Percentiles rank a stretch among this genome's conserved stretches.
Conservation (phyloP, 37 sponge, comb jelly and placozoan species). For the Geodia barretti region DNA sequence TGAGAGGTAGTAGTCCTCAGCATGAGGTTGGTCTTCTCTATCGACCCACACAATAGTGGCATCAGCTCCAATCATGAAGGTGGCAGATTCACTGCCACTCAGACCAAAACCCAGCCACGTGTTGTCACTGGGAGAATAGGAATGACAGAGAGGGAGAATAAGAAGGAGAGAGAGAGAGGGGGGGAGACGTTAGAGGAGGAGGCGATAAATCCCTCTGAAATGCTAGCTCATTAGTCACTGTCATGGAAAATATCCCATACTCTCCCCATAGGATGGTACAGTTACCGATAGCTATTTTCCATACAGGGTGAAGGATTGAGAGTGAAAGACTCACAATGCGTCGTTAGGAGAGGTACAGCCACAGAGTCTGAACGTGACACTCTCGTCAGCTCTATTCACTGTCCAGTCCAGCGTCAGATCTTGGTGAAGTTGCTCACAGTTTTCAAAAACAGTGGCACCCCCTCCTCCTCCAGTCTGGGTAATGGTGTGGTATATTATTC, state of each 20-base stretch:
- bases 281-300: too few species aligned
- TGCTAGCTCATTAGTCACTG: background rate
- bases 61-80: constrained; percentile 59
- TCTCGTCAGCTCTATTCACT: background rate
- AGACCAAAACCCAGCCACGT: constrained; percentile 75
- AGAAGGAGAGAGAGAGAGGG: background rate
- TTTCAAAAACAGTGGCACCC: constrained; percentile 2
- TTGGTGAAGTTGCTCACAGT: constrained; percentile 12
- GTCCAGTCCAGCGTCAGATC: constrained; percentile 15
- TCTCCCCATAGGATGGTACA: too few species aligned
- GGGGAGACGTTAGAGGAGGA: too few species aligned
- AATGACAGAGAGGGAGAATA: background rate
- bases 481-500: background rate
- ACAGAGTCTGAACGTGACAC: constrained; percentile 27
- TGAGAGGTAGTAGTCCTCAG: constrained; percentile 61
- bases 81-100: constrained; percentile 35
- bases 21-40: constrained; percentile 22
- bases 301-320: too few species aligned
- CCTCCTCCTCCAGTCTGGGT: background rate
- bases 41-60: constrained; percentile 54
- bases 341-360: constrained; percentile 32
- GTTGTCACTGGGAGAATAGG: constrained; percentile 5
- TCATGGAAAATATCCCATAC: too few species aligned
- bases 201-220: too few species aligned
- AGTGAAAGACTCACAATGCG: too few species aligned